These are phyloP conservation scores for Anthrax anthrax DNA, from an alignment of 2,888 invertebrate species.

Conservation along the genomic window DNA sequence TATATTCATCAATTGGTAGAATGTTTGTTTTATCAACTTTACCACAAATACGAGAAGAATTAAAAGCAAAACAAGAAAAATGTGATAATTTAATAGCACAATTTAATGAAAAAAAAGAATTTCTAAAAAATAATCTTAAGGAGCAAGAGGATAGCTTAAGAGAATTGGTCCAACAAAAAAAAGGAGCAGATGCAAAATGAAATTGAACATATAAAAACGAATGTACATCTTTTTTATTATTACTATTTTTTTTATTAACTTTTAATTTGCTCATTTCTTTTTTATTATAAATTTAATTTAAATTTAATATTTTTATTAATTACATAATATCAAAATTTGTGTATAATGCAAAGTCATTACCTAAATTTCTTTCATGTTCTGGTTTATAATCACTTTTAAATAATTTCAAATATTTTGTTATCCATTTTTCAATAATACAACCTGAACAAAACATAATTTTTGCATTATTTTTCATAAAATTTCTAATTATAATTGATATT, in stretches of 20 bases:
- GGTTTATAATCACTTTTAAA: conserved; percentile 59
- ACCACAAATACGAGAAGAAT: conserved; percentile 43
- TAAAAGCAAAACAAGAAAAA: conserved; percentile 42
- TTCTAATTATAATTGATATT: conserved; percentile 60
- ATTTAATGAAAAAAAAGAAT: conserved; percentile 55
- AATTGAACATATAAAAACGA: no score
- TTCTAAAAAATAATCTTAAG: conserved; percentile 57
- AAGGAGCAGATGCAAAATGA: conserved; percentile 24
- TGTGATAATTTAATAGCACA: conserved; percentile 55
- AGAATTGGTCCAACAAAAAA: conserved; percentile 58
- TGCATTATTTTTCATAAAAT: conserved; percentile 41
- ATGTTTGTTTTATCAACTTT: conserved; percentile 62
- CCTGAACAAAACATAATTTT: conserved; percentile 63
- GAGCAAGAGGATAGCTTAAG: conserved; percentile 70
- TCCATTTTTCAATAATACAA: conserved; percentile 58
- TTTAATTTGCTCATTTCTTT: no score
- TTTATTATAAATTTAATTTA: no score
- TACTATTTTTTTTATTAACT: no score
- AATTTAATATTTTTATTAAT: no score
- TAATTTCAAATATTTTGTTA: conserved; percentile 46
- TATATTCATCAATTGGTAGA: conserved; percentile 50
- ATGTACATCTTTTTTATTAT: background rate
- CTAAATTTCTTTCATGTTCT: conserved; percentile 74
- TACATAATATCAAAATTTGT: conserved; percentile 57
- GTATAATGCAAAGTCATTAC: conserved; percentile 85